A percentile compares a stretch with the other conserved stretches of the same genome.
Evolutionary conservation across 2,113 vertebrate genomes (phyloP).

Genomic region (Ceyx margarethae): DNA sequence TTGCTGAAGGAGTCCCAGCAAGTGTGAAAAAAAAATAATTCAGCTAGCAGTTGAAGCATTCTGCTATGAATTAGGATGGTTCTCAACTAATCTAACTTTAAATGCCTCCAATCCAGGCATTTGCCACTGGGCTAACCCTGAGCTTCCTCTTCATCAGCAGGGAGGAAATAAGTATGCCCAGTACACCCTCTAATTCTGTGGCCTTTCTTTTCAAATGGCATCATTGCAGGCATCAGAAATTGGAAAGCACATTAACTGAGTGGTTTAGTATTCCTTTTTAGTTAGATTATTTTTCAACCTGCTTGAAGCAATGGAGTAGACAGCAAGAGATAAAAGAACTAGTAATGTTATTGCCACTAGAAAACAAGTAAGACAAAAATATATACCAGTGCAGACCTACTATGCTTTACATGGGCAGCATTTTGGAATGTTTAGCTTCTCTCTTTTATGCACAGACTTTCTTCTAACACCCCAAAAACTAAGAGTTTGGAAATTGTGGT

Average conservation of each 20-base stretch:
- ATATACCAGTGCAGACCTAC: background rate
- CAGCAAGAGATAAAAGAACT: conserved; percentile 42
- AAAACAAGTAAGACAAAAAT: conserved; percentile 46
- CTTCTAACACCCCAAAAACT: background rate
- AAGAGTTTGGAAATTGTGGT: background rate
- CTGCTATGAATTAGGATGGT: background rate
- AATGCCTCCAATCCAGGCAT: background rate
- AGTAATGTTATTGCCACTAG: conserved; percentile 36
- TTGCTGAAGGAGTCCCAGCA: background rate
- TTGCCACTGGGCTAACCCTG: background rate
- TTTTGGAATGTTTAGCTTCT: conserved; percentile 4
- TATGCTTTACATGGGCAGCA: background rate
- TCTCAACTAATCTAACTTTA: background rate
- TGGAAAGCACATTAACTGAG: conserved; percentile 7
- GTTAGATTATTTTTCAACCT: conserved; percentile 26
- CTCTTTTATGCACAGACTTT: background rate
- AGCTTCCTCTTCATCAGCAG: background rate
- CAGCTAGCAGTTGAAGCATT: background rate
- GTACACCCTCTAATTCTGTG: background rate
- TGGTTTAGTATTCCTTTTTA: conserved; percentile 34
- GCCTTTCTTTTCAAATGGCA: conserved; percentile 24
- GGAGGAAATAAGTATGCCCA: background rate
- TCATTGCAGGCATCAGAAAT: conserved; percentile 5
- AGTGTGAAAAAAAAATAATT: background rate
- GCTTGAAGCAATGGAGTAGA: conserved; percentile 30